These are phyloP conservation scores for Troides aeacus DNA, from an alignment of 2,888 invertebrate genomes.

Conservation along the genomic window DNA sequence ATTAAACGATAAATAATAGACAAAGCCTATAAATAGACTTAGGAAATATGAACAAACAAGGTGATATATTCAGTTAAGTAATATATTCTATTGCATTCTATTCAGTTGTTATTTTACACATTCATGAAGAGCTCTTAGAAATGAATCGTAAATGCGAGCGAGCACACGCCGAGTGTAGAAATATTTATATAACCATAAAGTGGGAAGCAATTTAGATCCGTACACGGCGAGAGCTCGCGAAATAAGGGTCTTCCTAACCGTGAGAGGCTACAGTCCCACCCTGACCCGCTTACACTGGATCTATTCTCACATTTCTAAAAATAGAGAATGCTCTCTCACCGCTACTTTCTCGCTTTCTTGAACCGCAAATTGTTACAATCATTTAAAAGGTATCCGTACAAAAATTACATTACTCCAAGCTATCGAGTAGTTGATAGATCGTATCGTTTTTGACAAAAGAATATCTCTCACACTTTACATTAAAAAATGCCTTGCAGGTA, in stretches of 20 bases:
- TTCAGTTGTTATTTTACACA: background rate
- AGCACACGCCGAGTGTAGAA: background rate
- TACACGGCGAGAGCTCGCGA: background rate
- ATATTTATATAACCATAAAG: constrained; percentile 16
- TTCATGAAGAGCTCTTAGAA: background rate
- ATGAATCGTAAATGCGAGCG: background rate
- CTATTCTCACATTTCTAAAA: constrained; percentile 21
- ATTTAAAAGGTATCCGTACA: background rate
- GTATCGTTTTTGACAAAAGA: background rate
- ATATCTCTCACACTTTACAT: too few relatives aligned
- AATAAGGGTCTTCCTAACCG: background rate
- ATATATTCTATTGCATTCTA: background rate
- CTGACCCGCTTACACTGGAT: constrained; percentile 18
- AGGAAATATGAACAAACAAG: too few relatives aligned
- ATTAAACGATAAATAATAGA: too few relatives aligned
- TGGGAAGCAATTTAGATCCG: background rate
- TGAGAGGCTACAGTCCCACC: constrained; percentile 14
- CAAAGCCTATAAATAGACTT: too few relatives aligned
- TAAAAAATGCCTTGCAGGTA: too few relatives aligned
- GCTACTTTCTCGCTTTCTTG: constrained; percentile 17
- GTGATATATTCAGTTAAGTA: background rate
- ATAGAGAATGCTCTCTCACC: constrained; percentile 12
- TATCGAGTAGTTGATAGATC: background rate
- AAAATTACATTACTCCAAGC: background rate
- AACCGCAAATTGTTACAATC: background rate